A percentile compares a stretch with the other conserved stretches of the same genome.
Conservation (phyloP, 2,113 vertebrate species). For the Reinhardtius hippoglossoides region DNA sequence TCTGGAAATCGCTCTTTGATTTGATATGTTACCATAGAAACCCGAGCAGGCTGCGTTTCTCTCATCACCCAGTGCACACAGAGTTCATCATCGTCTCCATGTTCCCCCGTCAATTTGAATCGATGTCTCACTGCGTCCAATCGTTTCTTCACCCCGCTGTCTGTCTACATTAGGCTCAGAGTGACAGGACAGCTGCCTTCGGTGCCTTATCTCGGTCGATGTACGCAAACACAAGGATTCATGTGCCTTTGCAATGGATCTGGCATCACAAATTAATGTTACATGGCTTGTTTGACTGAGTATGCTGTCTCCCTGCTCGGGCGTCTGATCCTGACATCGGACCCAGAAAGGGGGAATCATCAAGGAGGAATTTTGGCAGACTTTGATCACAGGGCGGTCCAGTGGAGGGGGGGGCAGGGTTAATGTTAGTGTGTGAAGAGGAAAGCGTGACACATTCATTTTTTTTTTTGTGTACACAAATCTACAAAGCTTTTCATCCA, state of each 20-base stretch:
- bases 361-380: slow-evolving; percentile 48
- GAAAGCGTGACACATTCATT: slow-evolving; percentile 23
- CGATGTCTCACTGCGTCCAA: slow-evolving; percentile 68
- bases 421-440: slow-evolving; percentile 21
- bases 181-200: slow-evolving; percentile 69
- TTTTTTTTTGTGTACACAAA: slow-evolving; percentile 14
- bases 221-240: slow-evolving; percentile 23
- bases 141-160: slow-evolving; percentile 74
- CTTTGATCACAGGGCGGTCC: slow-evolving; percentile 62
- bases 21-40: slow-evolving; percentile 62
- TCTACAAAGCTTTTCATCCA: slow-evolving; percentile 4
- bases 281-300: slow-evolving; percentile 71
- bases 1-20: slow-evolving; percentile 26
- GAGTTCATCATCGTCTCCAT: slow-evolving; percentile 54
- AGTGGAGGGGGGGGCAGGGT: slow-evolving; percentile 30
- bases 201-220: slow-evolving; percentile 32
- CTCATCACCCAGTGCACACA: slow-evolving; percentile 32
- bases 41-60: slow-evolving; percentile 51
- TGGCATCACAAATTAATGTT: slow-evolving; percentile 59
- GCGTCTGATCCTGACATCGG: slow-evolving; percentile 69
- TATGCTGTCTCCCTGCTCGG: slow-evolving; percentile 30
- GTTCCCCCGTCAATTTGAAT: slow-evolving; percentile 33
- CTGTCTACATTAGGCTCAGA: slow-evolving; percentile 69
- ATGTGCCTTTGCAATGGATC: slow-evolving; percentile 60
- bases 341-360: slow-evolving; percentile 61